Evolutionary conservation across 2,888 invertebrate species (phyloP).

Genomic region (Hermodice carunculata): DNA sequence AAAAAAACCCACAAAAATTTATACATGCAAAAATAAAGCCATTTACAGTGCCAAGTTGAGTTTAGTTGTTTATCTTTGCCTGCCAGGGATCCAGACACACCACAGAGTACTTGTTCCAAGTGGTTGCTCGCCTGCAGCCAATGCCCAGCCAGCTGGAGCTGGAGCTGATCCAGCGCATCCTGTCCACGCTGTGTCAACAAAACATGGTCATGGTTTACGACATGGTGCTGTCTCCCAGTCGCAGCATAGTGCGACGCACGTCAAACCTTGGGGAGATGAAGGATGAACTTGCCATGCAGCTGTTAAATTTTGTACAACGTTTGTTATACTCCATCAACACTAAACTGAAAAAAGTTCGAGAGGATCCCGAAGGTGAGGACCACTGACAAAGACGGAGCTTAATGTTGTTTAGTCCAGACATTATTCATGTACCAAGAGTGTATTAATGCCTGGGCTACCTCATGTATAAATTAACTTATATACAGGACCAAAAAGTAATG

Average conservation of each 20-base stretch:
- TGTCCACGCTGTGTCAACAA: constrained; percentile 40
- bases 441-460: no score
- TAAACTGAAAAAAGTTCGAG: no score
- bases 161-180: constrained; percentile 27
- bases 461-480: no score
- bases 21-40: no score
- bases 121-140: constrained; percentile 28
- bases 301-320: constrained; percentile 1
- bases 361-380: no score
- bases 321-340: no score
- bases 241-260: constrained; percentile 6
- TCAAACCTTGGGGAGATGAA: constrained; percentile 10
- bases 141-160: constrained; percentile 2
- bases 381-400: no score
- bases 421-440: no score
- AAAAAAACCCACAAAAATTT: no score
- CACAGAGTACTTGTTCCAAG: constrained; percentile 14
- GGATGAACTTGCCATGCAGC: background rate
- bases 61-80: background rate
- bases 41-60: no score
- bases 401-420: no score
- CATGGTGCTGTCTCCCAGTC: background rate
- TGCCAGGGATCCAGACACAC: constrained; percentile 24
- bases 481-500: no score
- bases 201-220: constrained; percentile 26